Conservation (phyloP, 2,888 invertebrate species). For the Argynnis bischoffii region DNA sequence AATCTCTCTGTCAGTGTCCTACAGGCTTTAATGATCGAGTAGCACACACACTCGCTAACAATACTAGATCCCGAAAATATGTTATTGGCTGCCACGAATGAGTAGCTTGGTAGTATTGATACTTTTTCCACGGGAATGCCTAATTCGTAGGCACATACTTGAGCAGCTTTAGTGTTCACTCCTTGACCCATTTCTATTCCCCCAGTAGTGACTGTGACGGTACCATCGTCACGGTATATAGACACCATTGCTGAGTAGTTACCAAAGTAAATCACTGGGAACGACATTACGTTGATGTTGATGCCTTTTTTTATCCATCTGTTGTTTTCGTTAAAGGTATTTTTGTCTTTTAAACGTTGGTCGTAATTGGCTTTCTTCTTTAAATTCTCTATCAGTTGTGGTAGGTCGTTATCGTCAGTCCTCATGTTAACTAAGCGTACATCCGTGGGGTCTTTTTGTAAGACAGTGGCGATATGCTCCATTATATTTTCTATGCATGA, state of each 20-base stretch:
- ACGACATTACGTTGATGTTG: constrained; percentile 85
- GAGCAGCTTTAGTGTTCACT: constrained; percentile 89
- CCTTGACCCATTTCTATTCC: constrained; percentile 91
- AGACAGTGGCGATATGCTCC: constrained; percentile 84
- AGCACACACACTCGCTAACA: constrained; percentile 84
- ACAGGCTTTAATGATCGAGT: constrained; percentile 83
- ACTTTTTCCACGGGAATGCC: constrained; percentile 85
- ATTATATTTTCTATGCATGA: constrained; percentile 84
- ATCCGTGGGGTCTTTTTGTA: constrained; percentile 82
- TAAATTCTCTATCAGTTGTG: constrained; percentile 76
- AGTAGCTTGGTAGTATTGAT: constrained; percentile 82
- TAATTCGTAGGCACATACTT: constrained; percentile 88
- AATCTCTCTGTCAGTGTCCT: constrained; percentile 80
- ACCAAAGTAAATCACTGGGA: constrained; percentile 80
- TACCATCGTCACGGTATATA: constrained; percentile 86
- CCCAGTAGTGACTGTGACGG: constrained; percentile 86
- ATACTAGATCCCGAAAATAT: constrained; percentile 85
- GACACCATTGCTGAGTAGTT: constrained; percentile 83
- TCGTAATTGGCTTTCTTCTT: constrained; percentile 76
- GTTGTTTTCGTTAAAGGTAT: constrained; percentile 84
- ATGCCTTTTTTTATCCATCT: constrained; percentile 90
- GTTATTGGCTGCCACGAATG: constrained; percentile 83
- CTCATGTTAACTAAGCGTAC: constrained; percentile 83
- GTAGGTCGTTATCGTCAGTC: constrained; percentile 65
- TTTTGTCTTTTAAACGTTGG: constrained; percentile 70